Percentiles rank a stretch among this genome's conserved stretches.
These are phyloP conservation scores for Hypothenemus hampei DNA, from an alignment of 1,140 invertebrate species.

Conservation along the genomic window DNA sequence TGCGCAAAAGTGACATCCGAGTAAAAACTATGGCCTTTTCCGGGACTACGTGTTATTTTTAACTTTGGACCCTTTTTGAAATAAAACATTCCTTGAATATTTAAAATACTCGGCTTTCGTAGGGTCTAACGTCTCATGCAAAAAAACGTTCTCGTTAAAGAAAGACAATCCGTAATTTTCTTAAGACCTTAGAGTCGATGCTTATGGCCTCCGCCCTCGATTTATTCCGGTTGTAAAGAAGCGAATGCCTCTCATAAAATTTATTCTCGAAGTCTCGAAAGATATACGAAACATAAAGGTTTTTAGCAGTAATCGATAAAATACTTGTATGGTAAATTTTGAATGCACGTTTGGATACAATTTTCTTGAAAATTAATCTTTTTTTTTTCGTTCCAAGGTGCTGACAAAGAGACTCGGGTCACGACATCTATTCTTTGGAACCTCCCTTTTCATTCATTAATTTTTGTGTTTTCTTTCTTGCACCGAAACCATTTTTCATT, in stretches of 20 bases:
- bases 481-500: too few species aligned
- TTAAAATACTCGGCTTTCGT: neutral
- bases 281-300: constrained; percentile 7
- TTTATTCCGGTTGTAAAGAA: constrained; percentile 11
- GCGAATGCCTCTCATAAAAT: constrained; percentile 13
- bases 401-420: constrained; percentile 10
- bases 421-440: neutral
- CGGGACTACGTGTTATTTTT: neutral
- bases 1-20: neutral
- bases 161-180: constrained; percentile 8
- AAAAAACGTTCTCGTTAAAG: constrained; percentile 2
- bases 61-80: neutral
- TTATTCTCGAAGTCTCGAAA: neutral
- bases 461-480: neutral
- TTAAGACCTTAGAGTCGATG: constrained; percentile 6
- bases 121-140: too few species aligned
- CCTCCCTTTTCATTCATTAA: constrained; percentile 3
- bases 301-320: constrained; percentile 8
- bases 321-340: constrained; percentile 13
- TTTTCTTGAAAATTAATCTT: constrained; percentile 6
- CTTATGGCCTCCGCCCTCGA: neutral
- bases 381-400: constrained; percentile 3
- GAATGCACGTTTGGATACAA: constrained; percentile 10
- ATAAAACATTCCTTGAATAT: neutral
- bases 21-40: neutral